Percentiles rank a stretch among this genome's conserved stretches.
Conservation (phyloP, 2,113 vertebrate genomes). For the Rousettus leschenaultii region DNA sequence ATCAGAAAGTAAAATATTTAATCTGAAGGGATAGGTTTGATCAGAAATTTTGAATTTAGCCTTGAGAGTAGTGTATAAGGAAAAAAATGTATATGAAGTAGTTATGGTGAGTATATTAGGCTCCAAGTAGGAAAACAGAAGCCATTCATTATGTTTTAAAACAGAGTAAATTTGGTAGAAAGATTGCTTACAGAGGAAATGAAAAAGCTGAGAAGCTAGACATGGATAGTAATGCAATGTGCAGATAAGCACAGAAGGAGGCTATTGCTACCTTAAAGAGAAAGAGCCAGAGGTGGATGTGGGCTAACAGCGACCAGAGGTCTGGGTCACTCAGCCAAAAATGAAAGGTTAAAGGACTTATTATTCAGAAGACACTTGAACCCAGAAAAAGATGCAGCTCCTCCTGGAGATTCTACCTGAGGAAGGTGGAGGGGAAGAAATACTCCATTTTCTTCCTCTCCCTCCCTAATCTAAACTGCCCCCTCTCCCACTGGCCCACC, state of each 20-base stretch:
- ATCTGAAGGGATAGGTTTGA: background rate
- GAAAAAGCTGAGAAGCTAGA: background rate
- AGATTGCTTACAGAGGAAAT: background rate
- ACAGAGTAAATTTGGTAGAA: background rate
- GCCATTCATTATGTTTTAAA: background rate
- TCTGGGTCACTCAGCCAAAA: background rate
- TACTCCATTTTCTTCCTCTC: background rate
- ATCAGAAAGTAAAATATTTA: background rate
- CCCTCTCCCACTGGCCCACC: background rate
- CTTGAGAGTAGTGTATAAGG: background rate
- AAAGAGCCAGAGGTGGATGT: background rate
- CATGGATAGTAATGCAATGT: background rate
- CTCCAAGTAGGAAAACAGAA: background rate
- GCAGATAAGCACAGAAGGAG: background rate
- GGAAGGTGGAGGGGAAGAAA: background rate
- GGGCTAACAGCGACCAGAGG: background rate
- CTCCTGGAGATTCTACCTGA: background rate
- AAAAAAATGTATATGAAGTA: background rate
- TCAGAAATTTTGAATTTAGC: background rate
- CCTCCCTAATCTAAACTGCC: fast-evolving
- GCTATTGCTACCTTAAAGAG: background rate
- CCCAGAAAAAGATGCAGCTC: background rate
- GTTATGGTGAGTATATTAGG: background rate
- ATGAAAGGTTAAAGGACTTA: background rate
- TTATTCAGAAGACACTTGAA: background rate